These are phyloP conservation scores for Aplidium turbinatum DNA, from an alignment of 23 tunicate species.

Conservation along the genomic window DNA sequence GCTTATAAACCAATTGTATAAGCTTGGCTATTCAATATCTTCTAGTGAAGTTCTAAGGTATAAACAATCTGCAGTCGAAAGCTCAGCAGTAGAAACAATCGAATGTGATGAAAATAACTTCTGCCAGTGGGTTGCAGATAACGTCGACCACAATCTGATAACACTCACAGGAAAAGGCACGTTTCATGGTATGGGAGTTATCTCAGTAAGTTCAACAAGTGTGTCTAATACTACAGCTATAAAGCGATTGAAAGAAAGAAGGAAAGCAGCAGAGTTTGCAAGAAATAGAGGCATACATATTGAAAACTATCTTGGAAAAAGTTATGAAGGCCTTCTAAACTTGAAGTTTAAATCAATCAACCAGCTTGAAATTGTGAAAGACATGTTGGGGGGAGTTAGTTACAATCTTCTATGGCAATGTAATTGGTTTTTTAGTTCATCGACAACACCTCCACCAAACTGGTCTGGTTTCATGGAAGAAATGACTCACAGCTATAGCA, in stretches of 20 bases:
- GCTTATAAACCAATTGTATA: neutral
- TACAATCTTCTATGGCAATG: slow-evolving; percentile 10
- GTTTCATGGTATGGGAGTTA: slow-evolving; percentile 4
- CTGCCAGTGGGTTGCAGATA: slow-evolving; percentile 4
- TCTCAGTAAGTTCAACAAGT: neutral
- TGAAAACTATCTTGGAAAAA: neutral
- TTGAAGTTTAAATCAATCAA: neutral
- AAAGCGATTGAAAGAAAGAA: slow-evolving; percentile 8
- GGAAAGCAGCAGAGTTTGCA: neutral
- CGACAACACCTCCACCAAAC: neutral
- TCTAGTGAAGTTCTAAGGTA: neutral
- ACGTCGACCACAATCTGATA: slow-evolving; percentile 14
- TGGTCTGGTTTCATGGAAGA: slow-evolving; percentile 2
- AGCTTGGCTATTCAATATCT: slow-evolving; percentile 2
- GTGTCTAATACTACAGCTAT: neutral
- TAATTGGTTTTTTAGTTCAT: slow-evolving; percentile 7
- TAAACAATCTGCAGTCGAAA: slow-evolving; percentile 10
- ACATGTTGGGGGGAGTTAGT: neutral
- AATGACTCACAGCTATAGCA: neutral
- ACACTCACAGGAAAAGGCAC: slow-evolving; percentile 6
- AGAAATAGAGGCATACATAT: neutral
- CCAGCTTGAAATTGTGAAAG: neutral
- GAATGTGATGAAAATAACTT: neutral
- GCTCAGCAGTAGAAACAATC: neutral
- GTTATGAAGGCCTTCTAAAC: neutral